Percentiles rank a stretch among this genome's conserved stretches.
Evolutionary conservation across 2,797 vertebrate genomes (phyloP).

Genomic region (Bryconaethiops microstoma): DNA sequence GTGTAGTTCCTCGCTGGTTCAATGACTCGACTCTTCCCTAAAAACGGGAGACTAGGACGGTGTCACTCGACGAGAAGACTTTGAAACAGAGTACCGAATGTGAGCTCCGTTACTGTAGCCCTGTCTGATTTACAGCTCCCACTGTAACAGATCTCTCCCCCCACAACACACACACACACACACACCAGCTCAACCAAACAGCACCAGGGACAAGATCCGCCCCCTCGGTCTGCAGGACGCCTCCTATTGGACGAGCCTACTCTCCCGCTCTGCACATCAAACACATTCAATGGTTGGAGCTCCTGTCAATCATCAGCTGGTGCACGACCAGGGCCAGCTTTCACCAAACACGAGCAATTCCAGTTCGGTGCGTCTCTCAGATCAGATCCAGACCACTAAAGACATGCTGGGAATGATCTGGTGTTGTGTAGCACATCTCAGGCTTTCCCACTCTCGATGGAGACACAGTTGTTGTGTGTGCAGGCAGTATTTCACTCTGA

Average conservation of each 20-base stretch:
- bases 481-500: not conserved
- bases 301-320: slow-evolving; percentile 21
- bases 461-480: not conserved
- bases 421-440: not conserved
- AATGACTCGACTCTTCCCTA: slow-evolving; percentile 70
- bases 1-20: slow-evolving; percentile 62
- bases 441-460: not conserved
- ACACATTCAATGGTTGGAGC: not conserved
- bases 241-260: slow-evolving; percentile 12
- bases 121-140: slow-evolving; percentile 80
- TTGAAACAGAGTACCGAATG: slow-evolving; percentile 74
- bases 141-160: slow-evolving; percentile 73
- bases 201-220: not conserved
- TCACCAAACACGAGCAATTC: too few species aligned
- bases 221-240: not conserved
- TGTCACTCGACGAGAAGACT: slow-evolving; percentile 80
- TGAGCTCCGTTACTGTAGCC: slow-evolving; percentile 75
- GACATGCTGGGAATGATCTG: not conserved
- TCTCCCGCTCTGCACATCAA: not conserved
- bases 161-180: slow-evolving; percentile 47
- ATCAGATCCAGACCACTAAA: not conserved
- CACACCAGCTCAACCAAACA: slow-evolving; percentile 8
- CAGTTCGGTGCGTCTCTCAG: not conserved
- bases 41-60: slow-evolving; percentile 71
- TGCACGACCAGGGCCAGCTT: not conserved